phyloP scores from a whole-genome alignment of 2,888 invertebrate genomes.

The Julus scandinavius region DNA sequence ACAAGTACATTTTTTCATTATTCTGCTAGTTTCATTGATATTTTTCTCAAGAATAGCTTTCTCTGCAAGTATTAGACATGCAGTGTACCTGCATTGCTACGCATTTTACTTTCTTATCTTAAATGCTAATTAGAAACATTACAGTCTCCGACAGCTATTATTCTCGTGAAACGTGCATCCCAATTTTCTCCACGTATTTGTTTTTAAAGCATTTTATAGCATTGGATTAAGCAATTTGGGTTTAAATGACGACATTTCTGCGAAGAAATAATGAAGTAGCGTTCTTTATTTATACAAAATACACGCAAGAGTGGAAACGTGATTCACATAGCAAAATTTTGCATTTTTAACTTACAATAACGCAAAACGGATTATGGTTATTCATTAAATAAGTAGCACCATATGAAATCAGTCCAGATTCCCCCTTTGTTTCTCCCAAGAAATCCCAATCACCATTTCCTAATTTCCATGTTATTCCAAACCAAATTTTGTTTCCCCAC shows the following conservation, averaged over 20 bases:
- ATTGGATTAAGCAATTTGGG: conserved; percentile 12
- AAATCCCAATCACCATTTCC: conserved; percentile 40
- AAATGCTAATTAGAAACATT: neutral
- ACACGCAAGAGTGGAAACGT: conserved; percentile 40
- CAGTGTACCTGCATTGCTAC: neutral
- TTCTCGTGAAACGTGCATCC: neutral
- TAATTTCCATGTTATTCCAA: conserved; percentile 34
- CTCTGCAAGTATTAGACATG: too few relatives aligned
- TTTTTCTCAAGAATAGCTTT: too few relatives aligned
- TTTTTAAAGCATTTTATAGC: neutral
- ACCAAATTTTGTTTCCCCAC: conserved; percentile 36
- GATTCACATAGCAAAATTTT: conserved; percentile 25
- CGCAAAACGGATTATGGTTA: conserved; percentile 31
- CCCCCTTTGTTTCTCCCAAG: conserved; percentile 35
- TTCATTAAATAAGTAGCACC: conserved; percentile 44
- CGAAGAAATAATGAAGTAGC: conserved; percentile 16
- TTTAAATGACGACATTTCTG: neutral
- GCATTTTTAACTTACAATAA: conserved; percentile 22
- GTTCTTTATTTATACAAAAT: conserved; percentile 43
- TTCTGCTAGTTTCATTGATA: too few relatives aligned
- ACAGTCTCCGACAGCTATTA: neutral
- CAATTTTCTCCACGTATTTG: neutral
- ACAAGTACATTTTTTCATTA: too few relatives aligned
- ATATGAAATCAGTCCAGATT: conserved; percentile 29
- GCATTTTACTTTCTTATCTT: neutral